Evolutionary conservation across 2,797 vertebrate species (phyloP), one percentile per base, ranked within the genome.

Genomic region (Pangasius krempfi): DNA sequence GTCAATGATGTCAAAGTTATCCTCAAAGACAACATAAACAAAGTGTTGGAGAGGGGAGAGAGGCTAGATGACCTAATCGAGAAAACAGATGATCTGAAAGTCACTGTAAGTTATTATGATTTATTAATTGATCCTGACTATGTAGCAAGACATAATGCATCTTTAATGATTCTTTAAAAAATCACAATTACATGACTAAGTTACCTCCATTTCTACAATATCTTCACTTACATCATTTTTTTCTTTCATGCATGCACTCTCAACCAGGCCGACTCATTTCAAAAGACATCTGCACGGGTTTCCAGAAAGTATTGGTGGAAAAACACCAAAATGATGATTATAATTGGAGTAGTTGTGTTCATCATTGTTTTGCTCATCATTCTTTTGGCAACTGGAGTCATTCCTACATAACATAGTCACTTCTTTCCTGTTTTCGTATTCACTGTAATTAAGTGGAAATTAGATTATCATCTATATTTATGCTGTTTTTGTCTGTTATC

Each of bases 241-340:
- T 70, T 79, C 58, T 60, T 58, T 58, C 82, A 50, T 18, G 37
- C 47, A 64, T 87, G 22, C 58, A 14, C 64, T 84, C 16, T 72
- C 62, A 10, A 85, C 91, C 94, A 97, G 97, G 97, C 95, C 0
- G 95, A 97, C 91, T 95, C 96, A 7, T 97, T 96, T 92, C 95
- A 96, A 84, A 96, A 93, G 91, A 96, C 95, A 0, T 95, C 95
- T 7, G 94, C 94, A 4, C 93, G 94, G 5, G 94, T 95, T 62
- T 95, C 96, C 89, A 94, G 95, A 88, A 97, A 96, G 88, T 96
- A 95, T 93, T 97, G 96, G 96, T 97, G 96, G 96, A 97, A 95
- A 93, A 96, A 97, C 87, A 93, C 94, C 62, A 97, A 96, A 93
- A 95, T 97, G 93, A 96, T 97, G 92, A 91, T 97, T 30, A 92